Conservation (phyloP, 2,888 invertebrate species). For the Nowickia ferox region DNA sequence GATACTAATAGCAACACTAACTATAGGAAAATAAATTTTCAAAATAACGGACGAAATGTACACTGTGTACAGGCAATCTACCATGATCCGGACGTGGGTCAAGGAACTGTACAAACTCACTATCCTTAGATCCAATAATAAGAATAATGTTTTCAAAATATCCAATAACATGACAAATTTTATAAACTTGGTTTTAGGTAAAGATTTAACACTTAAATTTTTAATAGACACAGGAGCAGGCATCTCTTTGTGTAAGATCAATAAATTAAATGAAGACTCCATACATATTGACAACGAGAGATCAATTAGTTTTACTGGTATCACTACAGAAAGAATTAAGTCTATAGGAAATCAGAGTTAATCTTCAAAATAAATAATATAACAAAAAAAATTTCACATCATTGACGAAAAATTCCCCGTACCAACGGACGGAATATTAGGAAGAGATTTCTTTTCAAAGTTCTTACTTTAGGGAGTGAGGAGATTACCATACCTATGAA, state of each 20-base stretch:
- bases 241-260: slow-evolving; percentile 1
- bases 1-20: no score
- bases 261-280: background rate
- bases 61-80: no score
- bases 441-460: no score
- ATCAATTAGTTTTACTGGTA: slow-evolving; percentile 8
- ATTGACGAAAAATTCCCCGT: background rate
- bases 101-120: no score
- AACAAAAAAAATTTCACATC: background rate
- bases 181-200: background rate
- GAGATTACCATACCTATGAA: background rate
- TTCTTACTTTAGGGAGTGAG: background rate
- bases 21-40: no score
- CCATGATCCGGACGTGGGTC: no score
- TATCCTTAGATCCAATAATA: no score
- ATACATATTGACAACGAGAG: background rate
- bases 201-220: background rate
- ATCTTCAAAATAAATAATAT: background rate
- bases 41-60: no score
- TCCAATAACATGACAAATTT: background rate
- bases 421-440: background rate
- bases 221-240: background rate
- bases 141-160: background rate
- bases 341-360: background rate
- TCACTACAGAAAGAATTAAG: slow-evolving; percentile 6